Evolutionary conservation across 2,113 vertebrate genomes (phyloP).

Genomic region (Catharus fuscescens): DNA sequence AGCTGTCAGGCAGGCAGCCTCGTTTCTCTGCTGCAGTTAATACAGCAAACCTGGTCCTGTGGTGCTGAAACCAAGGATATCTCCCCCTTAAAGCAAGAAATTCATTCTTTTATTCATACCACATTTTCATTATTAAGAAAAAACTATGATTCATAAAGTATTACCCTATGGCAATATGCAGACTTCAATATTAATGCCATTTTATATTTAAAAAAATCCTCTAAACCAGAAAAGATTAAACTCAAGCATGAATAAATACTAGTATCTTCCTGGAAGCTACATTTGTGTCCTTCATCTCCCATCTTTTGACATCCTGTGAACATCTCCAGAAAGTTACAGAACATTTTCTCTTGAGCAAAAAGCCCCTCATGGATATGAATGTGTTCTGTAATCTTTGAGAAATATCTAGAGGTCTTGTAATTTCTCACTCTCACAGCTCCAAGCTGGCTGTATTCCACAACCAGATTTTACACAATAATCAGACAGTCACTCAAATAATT

Average conservation of each 20-base stretch:
- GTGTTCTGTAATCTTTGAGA: not conserved
- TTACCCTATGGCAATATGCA: constrained; percentile 49
- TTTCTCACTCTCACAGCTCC: not conserved
- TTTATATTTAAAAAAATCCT: constrained; percentile 56
- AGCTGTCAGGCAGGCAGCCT: not conserved
- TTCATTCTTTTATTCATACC: constrained; percentile 48
- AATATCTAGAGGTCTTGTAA: not conserved
- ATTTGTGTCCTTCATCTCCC: constrained; percentile 33
- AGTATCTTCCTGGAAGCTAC: constrained; percentile 38
- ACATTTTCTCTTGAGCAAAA: constrained; percentile 23
- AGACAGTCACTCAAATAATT: not conserved
- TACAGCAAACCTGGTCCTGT: not conserved
- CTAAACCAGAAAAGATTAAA: constrained; percentile 68
- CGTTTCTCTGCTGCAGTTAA: not conserved
- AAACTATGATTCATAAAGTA: constrained; percentile 52
- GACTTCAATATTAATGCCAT: constrained; percentile 65
- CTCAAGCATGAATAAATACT: constrained; percentile 59
- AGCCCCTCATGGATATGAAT: not conserved
- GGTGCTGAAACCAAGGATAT: not conserved
- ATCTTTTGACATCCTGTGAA: constrained; percentile 37
- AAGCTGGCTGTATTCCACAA: not conserved
- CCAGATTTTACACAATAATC: not conserved
- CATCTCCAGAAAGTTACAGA: constrained; percentile 32
- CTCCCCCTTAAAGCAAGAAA: constrained; percentile 33
- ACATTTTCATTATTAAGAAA: constrained; percentile 50